Conservation (phyloP, 1,140 invertebrate genomes). For the Ceratina calcarata region DNA sequence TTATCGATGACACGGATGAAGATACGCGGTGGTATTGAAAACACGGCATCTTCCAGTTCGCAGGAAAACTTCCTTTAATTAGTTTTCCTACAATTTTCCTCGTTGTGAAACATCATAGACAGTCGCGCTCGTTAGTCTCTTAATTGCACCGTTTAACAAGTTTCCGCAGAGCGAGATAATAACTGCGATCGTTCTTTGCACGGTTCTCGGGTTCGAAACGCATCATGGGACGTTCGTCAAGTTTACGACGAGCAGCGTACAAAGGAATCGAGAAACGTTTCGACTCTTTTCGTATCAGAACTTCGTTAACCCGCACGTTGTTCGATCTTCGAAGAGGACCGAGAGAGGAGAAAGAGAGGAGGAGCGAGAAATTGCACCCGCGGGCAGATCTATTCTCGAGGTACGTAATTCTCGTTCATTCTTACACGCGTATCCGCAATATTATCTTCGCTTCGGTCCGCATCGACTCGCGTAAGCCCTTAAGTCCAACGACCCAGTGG, state of each 20-base stretch:
- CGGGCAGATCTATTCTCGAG: conserved; percentile 28
- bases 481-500: conserved; percentile 42
- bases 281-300: neutral
- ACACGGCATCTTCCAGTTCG: no score
- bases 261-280: neutral
- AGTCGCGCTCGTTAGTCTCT: neutral
- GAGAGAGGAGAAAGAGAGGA: neutral
- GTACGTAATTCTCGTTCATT: conserved; percentile 47
- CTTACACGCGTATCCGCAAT: conserved; percentile 43
- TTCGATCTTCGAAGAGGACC: neutral
- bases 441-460: conserved; percentile 50
- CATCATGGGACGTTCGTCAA: neutral
- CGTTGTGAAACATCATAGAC: neutral
- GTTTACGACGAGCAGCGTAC: neutral
- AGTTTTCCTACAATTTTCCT: neutral
- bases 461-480: conserved; percentile 48
- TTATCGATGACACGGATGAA: no score
- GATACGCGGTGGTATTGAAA: no score
- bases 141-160: neutral
- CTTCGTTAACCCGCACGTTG: neutral
- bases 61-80: no score
- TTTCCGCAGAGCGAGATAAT: neutral
- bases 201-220: neutral
- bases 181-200: neutral
- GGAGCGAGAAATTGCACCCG: neutral